phyloP scores from a whole-genome alignment of 2,888 invertebrate species.

The Pheosia gnoma region DNA sequence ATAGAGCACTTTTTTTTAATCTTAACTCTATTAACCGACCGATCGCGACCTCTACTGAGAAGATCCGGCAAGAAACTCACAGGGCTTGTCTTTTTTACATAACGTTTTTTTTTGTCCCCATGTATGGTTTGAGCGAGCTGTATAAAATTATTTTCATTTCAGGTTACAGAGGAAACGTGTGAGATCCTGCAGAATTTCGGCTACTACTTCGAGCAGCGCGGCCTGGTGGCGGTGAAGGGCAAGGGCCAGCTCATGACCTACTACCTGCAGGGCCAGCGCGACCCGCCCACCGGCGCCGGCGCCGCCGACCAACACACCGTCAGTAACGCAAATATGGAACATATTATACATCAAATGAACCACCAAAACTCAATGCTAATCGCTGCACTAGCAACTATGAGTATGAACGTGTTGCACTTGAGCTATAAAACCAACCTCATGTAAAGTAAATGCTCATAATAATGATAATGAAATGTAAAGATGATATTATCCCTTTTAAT shows the following conservation, averaged over 20 bases:
- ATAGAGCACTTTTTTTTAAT: too few species aligned
- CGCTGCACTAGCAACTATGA: conserved; percentile 16
- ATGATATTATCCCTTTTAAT: too few species aligned
- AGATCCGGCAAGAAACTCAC: too few species aligned
- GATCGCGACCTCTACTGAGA: too few species aligned
- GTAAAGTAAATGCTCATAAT: too few species aligned
- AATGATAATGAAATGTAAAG: too few species aligned
- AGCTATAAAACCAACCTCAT: conserved; percentile 25
- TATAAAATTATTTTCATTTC: conserved; percentile 6
- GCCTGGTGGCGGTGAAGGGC: conserved; percentile 97
- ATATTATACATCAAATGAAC: conserved; percentile 21
- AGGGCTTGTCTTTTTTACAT: too few species aligned
- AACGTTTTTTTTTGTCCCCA: too few species aligned
- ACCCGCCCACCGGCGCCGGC: conserved; percentile 39
- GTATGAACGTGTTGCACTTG: conserved; percentile 30
- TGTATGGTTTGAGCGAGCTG: not conserved
- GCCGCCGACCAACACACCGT: conserved; percentile 44
- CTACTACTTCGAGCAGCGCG: conserved; percentile 96
- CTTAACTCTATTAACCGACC: too few species aligned
- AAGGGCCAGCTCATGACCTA: conserved; percentile 98
- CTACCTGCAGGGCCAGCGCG: conserved; percentile 88
- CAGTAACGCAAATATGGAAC: conserved; percentile 35
- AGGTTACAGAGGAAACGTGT: conserved; percentile 98
- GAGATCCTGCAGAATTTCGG: conserved; percentile 94
- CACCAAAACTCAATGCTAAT: conserved; percentile 35